Percentiles rank a stretch among this genome's conserved stretches.
Conservation (phyloP, 2,888 invertebrate genomes). For the Griposia aprilina region DNA sequence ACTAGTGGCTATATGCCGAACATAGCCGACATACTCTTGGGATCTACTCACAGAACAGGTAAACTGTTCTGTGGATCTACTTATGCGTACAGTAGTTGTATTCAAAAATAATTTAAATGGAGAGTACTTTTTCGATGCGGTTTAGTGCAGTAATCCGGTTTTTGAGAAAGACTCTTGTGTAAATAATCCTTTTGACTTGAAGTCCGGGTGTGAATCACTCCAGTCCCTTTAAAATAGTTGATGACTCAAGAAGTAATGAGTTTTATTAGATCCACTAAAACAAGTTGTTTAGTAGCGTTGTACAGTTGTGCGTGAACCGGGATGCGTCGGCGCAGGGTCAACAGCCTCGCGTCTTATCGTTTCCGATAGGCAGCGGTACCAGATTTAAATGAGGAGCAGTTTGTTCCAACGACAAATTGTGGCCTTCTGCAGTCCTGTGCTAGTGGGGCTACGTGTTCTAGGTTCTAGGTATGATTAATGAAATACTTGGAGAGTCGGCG, state of each 20-base stretch:
- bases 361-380: conserved; percentile 21
- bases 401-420: conserved; percentile 4
- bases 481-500: neutral
- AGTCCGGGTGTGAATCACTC: neutral
- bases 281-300: conserved; percentile 5
- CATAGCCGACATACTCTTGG: conserved; percentile 18
- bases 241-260: neutral
- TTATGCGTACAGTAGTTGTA: neutral
- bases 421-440: neutral
- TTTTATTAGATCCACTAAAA: neutral
- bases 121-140: neutral
- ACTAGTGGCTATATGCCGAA: conserved; percentile 22
- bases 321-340: conserved; percentile 37
- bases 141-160: neutral
- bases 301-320: conserved; percentile 3
- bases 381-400: conserved; percentile 25
- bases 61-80: too few species aligned
- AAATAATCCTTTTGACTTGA: neutral
- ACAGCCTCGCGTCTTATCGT: conserved; percentile 40
- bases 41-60: too few species aligned
- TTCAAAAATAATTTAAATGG: neutral
- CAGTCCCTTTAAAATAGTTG: neutral
- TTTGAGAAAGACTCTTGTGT: conserved; percentile 1
- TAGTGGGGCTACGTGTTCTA: neutral
- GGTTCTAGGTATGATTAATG: neutral